Evolutionary conservation across 2,113 vertebrate genomes (phyloP), one percentile per base, ranked within the genome.

Genomic region (Isichthys henryi): DNA sequence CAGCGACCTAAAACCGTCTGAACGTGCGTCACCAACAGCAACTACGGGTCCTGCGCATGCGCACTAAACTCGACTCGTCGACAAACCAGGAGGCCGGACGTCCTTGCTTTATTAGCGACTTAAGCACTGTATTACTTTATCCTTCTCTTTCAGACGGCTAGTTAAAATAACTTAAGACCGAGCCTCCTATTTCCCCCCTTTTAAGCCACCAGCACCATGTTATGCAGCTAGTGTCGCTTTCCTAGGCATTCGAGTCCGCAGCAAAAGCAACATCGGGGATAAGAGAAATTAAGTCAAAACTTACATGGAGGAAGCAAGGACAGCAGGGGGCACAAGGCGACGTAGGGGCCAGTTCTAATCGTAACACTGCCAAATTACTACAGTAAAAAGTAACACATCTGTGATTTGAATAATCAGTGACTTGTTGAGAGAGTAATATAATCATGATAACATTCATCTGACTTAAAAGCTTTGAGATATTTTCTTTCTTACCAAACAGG

Each of bases 51-150:
- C 46, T 92, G 95, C 96, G 95, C 96, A 95, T 93, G 80, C 95
- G 95, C 95, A 95, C 88, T 93, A 77, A 90, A 89, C 90, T 93
- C 91, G 39, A 39, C 39, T 95, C 93, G 93, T 93, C 94, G 95
- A 94, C 95, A 95, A 95, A 93, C 95, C 43, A 95, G 93, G 94
- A 95, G 93, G 93, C 93, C 94, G 91, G 91, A 89, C 92, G 94
- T 91, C 90, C 90, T 92, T 89, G 90, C 66, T 3, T 35, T 5
- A 27, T 88, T 77, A 21, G 31, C 43, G n/a, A 3, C 9, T n/a
- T 27, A 1, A 45, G 7, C 9, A 13, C 45, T 11, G 82, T 48
- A 56, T 85, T 19, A 48, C 10, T 27, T 15, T 84, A 23, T 21
- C 35, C 39, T 80, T 80, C 17, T 2, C 35, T 80, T 74, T 74